Base-by-base conservation (phyloP, 2,797 vertebrate species). In the Brotula barbata region DNA sequence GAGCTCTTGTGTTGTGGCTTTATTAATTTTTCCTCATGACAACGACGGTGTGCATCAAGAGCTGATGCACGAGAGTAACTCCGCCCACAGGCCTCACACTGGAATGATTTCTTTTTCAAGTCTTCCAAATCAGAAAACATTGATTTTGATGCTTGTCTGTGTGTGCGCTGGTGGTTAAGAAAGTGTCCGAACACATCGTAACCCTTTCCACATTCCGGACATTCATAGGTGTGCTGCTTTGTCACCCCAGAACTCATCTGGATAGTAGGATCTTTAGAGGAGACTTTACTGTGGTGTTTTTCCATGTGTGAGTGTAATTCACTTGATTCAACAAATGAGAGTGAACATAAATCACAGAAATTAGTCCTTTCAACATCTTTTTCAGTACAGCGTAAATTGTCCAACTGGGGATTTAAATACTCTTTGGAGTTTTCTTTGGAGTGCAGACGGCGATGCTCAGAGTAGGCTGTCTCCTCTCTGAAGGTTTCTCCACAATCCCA, bases 61-160 rank as follows among this genome's bases (percentile, higher is more conserved):
- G 92, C 92, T 1, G 92, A 92, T 17, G 88, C 89, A 0, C 92
- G 91, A 8, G 92, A 92, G 76, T 93, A 93, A 71, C 74, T 89
- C 11, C 92, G 82, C 1, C 91, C 91, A 55, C 92, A 93, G 5
- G 85, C 84, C 44, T 91, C 90, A 4, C 92, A 93, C 25, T 89
- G 85, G 79, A 93, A 93, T 0, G 91, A 82, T 67, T 92, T 93
- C 72, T 92, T 93, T 77, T 93, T 90, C 58, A 93, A 85, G 58
- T 91, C 85, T 55, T 89, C 90, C 9, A 92, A 73, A 63, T 92
- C 87, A 43, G 89, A 83, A 71, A 91, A 91, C 66, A 92, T 76
- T 1, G 92, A 92, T 75, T 92, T 92, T 21, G 89, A 87, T 25
- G 92, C 86, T 76, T 85, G 84, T 60, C 70, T 86, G 87, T 93